Base-by-base conservation (phyloP, 2,888 invertebrate genomes). In the Ctena decussata region DNA sequence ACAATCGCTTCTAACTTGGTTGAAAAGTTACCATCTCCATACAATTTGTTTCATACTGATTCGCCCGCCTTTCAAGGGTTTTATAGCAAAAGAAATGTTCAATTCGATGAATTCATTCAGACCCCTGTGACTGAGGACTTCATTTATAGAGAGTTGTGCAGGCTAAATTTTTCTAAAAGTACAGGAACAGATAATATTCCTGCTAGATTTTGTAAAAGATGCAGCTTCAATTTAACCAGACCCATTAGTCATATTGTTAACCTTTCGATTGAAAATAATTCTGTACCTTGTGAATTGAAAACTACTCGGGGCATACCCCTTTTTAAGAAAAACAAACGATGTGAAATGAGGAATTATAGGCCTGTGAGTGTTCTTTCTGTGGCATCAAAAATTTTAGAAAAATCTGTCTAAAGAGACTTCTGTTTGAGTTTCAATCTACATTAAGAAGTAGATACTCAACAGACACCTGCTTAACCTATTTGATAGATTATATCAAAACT, bases 111-210 rank as follows among this genome's bases (percentile, higher is more conserved):
- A 60, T 27, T 60, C 27, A 27, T 18, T 6, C 8, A 27, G 27
- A 53, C 21, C 8, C 8, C 8, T 6, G 30, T 60, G 3, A 60
- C 27, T 60, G 60, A 60, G 27, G 60, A 60, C 11, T 60, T 60
- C 27, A 30, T 18, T 3, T 60, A 11, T 21, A 78, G 71, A 37
- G 71, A 78, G 39, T 32, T 78, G 5, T 21, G 30, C 6, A 70
- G 53, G 21, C 11, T 70, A 8, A 78, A 57, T 37, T 21, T 37
- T 15, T 35, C 37, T n/a, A 71, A 78, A 44, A 71, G 53, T 53
- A 78, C 78, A 24, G 71, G 78, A 18, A 24, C 53, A 37, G 78
- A 78, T 53, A 41, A 35, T n/a, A 49, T 78, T 8, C 71, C 78
- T 71, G 78, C 41, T 15, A 70, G 78, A 27, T 53, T 78, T 71